These are phyloP conservation scores for Sebastes vulpes DNA, from an alignment of 2,797 vertebrate genomes.

Conservation along the genomic window DNA sequence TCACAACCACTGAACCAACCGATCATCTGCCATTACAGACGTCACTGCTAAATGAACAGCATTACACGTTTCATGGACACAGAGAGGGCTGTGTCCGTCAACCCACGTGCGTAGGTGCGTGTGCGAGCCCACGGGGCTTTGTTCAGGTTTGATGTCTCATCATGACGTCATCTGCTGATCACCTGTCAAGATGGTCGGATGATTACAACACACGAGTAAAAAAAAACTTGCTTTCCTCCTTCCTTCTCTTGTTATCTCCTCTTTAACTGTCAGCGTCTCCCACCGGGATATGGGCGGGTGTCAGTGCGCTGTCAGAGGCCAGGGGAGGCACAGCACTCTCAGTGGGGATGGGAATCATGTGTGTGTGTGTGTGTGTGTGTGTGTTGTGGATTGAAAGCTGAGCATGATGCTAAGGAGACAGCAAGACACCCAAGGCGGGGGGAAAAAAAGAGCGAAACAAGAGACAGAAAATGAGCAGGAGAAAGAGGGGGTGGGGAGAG, in stretches of 20 bases:
- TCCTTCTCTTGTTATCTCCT: constrained; percentile 22
- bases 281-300: constrained; percentile 41
- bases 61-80: neutral
- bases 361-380: neutral
- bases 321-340: constrained; percentile 17
- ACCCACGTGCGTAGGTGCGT: neutral
- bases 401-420: constrained; percentile 35
- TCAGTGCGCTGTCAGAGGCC: constrained; percentile 59
- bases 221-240: neutral
- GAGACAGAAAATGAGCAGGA: constrained; percentile 21
- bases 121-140: neutral
- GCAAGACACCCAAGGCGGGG: neutral
- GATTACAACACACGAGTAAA: neutral
- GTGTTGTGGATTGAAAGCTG: constrained; percentile 17
- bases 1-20: neutral
- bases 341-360: constrained; percentile 8
- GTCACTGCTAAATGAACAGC: constrained; percentile 26
- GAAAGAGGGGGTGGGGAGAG: neutral
- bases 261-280: constrained; percentile 40
- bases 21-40: neutral
- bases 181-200: constrained; percentile 39
- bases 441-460: neutral
- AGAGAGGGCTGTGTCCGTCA: neutral
- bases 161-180: constrained; percentile 23
- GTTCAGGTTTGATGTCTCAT: constrained; percentile 15